Percentiles rank a stretch among this genome's conserved stretches.
Evolutionary conservation across 2,888 invertebrate genomes (phyloP).

Genomic region (Scaptodrosophila latifasciaeformis): DNA sequence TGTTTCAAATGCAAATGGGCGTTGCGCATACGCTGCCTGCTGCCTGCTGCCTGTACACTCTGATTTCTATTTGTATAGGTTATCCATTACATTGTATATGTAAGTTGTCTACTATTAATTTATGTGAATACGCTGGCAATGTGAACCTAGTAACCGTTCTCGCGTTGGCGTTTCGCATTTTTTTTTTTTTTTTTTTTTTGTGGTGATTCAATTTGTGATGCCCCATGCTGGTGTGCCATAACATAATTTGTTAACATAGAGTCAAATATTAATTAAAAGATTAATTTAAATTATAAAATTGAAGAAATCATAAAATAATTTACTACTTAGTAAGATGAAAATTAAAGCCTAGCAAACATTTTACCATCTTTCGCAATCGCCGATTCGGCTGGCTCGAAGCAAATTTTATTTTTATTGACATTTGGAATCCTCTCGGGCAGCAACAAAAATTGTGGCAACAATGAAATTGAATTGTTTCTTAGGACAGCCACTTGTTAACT

Average conservation of each 20-base stretch:
- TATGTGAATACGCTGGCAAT: conserved; percentile 69
- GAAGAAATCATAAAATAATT: no score
- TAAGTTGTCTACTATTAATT: conserved; percentile 56
- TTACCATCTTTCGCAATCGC: not conserved
- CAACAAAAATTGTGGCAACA: no score
- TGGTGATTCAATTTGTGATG: conserved; percentile 32
- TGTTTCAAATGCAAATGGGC: conserved; percentile 68
- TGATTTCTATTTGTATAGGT: conserved; percentile 20
- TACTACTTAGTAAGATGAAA: no score
- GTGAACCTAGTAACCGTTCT: conserved; percentile 47
- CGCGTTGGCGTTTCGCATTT: conserved; percentile 31
- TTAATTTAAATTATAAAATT: no score
- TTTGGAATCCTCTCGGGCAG: conserved; percentile 28
- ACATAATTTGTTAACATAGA: conserved; percentile 46
- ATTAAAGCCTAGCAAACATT: no score
- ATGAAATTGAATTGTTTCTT: no score
- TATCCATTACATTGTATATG: conserved; percentile 29
- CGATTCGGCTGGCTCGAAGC: not conserved
- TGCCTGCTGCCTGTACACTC: conserved; percentile 6
- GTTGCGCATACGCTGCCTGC: conserved; percentile 68
- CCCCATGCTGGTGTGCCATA: conserved; percentile 33
- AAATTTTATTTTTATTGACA: conserved; percentile 45
- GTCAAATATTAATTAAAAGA: conserved; percentile 67
- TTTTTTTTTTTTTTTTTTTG: not conserved
- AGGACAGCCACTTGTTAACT: not conserved